A percentile compares a stretch with the other conserved stretches of the same genome.
Conservation (phyloP, 2,797 vertebrate species). For the Babyrousa celebensis region DNA sequence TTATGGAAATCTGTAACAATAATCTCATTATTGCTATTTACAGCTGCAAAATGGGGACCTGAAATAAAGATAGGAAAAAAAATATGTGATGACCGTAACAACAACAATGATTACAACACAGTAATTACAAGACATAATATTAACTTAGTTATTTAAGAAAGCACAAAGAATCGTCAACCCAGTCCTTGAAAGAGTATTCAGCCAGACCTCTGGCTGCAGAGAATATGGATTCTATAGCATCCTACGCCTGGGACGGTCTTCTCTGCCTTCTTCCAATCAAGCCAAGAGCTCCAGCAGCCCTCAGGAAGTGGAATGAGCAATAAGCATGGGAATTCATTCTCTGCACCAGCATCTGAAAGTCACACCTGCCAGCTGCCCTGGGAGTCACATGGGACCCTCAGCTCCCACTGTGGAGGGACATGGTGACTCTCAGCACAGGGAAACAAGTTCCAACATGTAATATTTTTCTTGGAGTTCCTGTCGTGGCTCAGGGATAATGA, state of each 20-base stretch:
- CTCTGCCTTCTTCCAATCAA: not conserved
- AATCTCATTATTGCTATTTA: slow-evolving; percentile 99
- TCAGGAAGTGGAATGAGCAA: slow-evolving; percentile 19
- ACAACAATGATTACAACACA: slow-evolving; percentile 13
- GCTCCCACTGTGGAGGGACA: not conserved
- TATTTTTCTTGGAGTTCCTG: too few species aligned
- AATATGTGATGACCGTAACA: not conserved
- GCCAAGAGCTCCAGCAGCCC: slow-evolving; percentile 21
- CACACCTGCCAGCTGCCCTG: slow-evolving; percentile 60
- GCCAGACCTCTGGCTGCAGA: not conserved
- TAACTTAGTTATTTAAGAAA: slow-evolving; percentile 42
- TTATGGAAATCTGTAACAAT: slow-evolving; percentile 99
- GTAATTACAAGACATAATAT: not conserved
- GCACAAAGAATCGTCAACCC: not conserved
- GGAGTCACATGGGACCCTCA: slow-evolving; percentile 22
- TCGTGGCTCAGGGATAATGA: too few species aligned
- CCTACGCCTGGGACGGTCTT: not conserved
- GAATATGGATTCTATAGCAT: not conserved
- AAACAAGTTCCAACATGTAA: slow-evolving; percentile 15
- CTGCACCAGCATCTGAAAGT: slow-evolving; percentile 49
- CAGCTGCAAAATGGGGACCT: slow-evolving; percentile 99
- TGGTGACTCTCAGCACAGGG: slow-evolving; percentile 19
- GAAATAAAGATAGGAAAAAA: slow-evolving; percentile 78
- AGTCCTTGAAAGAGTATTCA: not conserved
- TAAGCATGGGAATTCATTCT: slow-evolving; percentile 66